Evolutionary conservation across 2,113 vertebrate species (phyloP).

Genomic region (Girardinichthys multiradiatus): DNA sequence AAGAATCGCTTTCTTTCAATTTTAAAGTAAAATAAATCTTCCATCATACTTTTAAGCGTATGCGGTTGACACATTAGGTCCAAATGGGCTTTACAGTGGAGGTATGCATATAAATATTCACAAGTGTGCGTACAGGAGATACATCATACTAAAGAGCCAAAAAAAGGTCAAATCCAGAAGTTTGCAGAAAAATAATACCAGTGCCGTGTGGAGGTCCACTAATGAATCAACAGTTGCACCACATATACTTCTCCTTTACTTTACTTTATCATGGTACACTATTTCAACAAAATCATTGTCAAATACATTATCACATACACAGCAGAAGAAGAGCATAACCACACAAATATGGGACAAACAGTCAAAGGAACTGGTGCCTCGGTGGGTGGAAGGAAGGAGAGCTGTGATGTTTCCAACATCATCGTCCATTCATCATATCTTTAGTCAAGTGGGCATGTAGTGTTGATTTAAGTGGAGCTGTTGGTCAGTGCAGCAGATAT

Average conservation of each 20-base stretch:
- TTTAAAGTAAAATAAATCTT: neutral
- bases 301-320: neutral
- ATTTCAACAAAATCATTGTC: neutral
- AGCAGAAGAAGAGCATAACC: neutral
- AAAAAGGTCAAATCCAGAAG: neutral
- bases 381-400: constrained; percentile 8
- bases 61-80: neutral
- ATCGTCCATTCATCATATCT: constrained; percentile 27
- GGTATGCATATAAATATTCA: neutral
- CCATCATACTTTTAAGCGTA: neutral
- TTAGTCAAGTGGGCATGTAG: constrained; percentile 18
- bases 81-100: neutral
- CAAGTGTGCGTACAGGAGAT: neutral
- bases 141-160: neutral
- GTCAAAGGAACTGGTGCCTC: neutral
- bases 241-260: neutral
- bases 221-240: neutral
- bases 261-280: neutral
- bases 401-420: constrained; percentile 9
- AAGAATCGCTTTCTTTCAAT: neutral
- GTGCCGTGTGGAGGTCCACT: neutral
- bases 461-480: constrained; percentile 47
- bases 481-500: constrained; percentile 38
- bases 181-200: neutral
- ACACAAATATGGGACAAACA: neutral